Conservation (phyloP, 2,113 vertebrate genomes). For the Chamaea fasciata region DNA sequence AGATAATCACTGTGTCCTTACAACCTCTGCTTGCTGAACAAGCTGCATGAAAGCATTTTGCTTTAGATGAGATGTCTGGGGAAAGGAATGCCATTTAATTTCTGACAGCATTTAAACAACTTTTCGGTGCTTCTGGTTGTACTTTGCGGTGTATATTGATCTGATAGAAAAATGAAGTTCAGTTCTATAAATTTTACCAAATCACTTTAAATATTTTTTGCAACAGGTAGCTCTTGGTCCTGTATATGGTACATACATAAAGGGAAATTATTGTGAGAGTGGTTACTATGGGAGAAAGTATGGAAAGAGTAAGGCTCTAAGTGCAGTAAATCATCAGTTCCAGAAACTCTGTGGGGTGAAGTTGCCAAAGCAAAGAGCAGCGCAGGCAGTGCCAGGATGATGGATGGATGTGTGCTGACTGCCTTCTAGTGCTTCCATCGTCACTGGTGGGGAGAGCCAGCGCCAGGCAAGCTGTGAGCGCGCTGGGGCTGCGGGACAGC, state of each 20-base stretch:
- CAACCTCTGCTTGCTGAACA: too few relatives aligned
- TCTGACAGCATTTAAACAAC: not conserved
- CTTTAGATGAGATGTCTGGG: not conserved
- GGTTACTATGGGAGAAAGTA: not conserved
- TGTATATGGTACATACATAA: not conserved
- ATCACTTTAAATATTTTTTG: not conserved
- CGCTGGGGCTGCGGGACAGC: not conserved
- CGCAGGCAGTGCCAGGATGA: not conserved
- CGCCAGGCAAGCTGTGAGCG: not conserved
- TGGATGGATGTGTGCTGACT: not conserved
- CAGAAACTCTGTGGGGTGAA: not conserved
- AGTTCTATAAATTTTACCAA: not conserved
- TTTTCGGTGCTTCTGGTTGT: not conserved
- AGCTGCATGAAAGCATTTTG: not conserved
- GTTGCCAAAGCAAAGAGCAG: not conserved
- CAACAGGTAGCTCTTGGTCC: not conserved
- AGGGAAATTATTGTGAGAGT: not conserved
- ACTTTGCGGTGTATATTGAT: not conserved
- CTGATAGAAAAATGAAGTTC: not conserved
- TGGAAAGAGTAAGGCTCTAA: not conserved
- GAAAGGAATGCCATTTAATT: not conserved
- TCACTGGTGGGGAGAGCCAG: not conserved
- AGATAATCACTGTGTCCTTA: not conserved
- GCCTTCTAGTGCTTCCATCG: rapidly evolving
- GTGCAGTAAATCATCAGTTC: not conserved